Percentiles rank a stretch among this genome's conserved stretches.
Conservation (phyloP, 2,888 invertebrate species). For the Gastracanthus pulcherrimus region DNA sequence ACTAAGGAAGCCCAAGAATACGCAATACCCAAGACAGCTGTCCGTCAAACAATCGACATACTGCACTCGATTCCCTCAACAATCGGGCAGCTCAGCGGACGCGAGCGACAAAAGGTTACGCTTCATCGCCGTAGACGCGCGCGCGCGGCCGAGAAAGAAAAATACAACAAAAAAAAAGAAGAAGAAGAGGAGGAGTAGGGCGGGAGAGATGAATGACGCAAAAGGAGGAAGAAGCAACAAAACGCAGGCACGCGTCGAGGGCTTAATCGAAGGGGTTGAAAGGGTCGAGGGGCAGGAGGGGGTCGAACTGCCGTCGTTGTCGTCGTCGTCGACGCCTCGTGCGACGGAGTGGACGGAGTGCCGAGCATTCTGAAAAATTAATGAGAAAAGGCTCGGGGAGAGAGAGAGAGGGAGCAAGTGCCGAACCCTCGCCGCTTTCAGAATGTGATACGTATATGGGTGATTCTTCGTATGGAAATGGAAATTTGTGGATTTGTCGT, state of each 20-base stretch:
- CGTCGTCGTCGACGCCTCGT: no score
- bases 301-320: no score
- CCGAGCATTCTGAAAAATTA: conserved; percentile 50
- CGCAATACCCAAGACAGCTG: conserved; percentile 64
- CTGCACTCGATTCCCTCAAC: conserved; percentile 30
- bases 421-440: conserved; percentile 10
- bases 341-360: not conserved
- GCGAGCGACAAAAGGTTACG: not conserved
- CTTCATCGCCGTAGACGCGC: conserved; percentile 1
- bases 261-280: conserved; percentile 56
- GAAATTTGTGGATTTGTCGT: no score
- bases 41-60: conserved; percentile 61
- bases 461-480: no score
- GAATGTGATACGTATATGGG: no score
- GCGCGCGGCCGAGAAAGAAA: not conserved
- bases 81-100: not conserved
- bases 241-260: conserved; percentile 6
- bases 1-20: no score
- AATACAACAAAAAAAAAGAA: not conserved
- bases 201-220: not conserved
- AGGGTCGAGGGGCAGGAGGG: conserved; percentile 2
- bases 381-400: conserved; percentile 42
- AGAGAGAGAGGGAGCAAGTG: not conserved
- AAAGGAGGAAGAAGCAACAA: not conserved
- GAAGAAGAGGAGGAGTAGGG: not conserved